Conservation (phyloP, 1,140 invertebrate species). For the Stenopsyche tienmushanensis region DNA sequence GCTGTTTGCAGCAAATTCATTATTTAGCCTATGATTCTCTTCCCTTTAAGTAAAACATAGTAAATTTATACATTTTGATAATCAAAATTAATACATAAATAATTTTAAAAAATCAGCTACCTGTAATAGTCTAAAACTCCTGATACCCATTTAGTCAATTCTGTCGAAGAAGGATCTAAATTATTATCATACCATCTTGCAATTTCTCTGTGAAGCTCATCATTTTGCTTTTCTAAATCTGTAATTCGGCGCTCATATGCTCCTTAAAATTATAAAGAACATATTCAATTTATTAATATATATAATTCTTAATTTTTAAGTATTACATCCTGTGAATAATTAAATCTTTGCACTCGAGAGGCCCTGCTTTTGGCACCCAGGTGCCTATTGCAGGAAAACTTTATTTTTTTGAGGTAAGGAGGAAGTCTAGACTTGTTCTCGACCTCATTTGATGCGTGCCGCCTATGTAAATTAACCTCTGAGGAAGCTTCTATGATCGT, state of each 20-base stretch:
- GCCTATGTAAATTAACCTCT: too few species aligned
- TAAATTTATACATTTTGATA: neutral
- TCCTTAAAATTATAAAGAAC: constrained; percentile 18
- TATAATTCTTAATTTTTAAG: too few species aligned
- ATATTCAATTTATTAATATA: too few species aligned
- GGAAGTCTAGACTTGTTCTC: too few species aligned
- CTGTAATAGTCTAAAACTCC: constrained; percentile 38
- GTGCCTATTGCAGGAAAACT: too few species aligned
- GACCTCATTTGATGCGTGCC: too few species aligned
- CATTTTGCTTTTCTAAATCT: constrained; percentile 36
- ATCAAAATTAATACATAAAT: neutral
- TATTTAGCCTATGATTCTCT: constrained; percentile 31
- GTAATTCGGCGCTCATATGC: constrained; percentile 38
- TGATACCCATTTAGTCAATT: constrained; percentile 35
- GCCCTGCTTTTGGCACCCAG: too few species aligned
- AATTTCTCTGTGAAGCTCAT: constrained; percentile 34
- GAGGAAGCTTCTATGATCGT: too few species aligned
- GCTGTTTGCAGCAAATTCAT: constrained; percentile 28
- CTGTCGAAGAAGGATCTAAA: constrained; percentile 32
- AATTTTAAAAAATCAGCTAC: constrained; percentile 10
- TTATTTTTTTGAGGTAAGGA: too few species aligned
- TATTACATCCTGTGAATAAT: too few species aligned
- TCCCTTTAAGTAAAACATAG: constrained; percentile 21
- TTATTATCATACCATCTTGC: constrained; percentile 36
- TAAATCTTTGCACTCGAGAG: too few species aligned